Evolutionary conservation across 2,888 invertebrate species (phyloP), one percentile per base, ranked within the genome.

Genomic region (Magallana nippona): DNA sequence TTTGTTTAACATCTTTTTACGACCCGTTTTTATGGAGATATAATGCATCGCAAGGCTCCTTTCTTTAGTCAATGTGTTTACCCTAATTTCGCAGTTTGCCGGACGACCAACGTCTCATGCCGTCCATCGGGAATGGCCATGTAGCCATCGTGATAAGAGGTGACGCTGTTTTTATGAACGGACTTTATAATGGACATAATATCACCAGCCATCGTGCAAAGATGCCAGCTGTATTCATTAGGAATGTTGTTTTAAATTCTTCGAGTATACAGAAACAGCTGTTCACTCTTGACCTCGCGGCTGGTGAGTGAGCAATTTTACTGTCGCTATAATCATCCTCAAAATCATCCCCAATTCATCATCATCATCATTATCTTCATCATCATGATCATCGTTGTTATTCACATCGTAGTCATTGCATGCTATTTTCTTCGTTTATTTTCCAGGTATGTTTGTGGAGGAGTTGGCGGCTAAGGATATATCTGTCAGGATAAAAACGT

Each of bases 51-150:
- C 15, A n/a, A 60, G 17, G 17, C 22, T 11, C 27, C 11, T 71
- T 27, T 80, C 8, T 5, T 44, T 8, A 44, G 3, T 44, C 44
- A 44, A 8, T 5, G 44, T 44, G 44, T 8, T 44, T 44, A 44
- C 57, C 44, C 44, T 22, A 19, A 2, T 55, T 15, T 22, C 77
- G n/a, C 22, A 82, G 82, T 22, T 60, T 55, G 44, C 60, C 82
- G 10, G 11, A 55, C 8, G 82, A 82, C 55, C 1, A 17, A 10
- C 83, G 83, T 44, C 82, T 86, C 71, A 86, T 85, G 86, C 88
- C 89, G 3, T 85, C 90, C 10, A 87, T 94, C 5, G 93, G 93
- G 8, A 94, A 94, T 85, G 94, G 94, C 79, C 91, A 93, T 84
- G 82, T 94, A 13, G 93, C 91, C 8, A 92, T 92, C 0, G 92